A percentile compares a stretch with the other conserved stretches of the same genome.
Evolutionary conservation across 2,113 vertebrate species (phyloP).

Genomic region (Hiodon tergisus): DNA sequence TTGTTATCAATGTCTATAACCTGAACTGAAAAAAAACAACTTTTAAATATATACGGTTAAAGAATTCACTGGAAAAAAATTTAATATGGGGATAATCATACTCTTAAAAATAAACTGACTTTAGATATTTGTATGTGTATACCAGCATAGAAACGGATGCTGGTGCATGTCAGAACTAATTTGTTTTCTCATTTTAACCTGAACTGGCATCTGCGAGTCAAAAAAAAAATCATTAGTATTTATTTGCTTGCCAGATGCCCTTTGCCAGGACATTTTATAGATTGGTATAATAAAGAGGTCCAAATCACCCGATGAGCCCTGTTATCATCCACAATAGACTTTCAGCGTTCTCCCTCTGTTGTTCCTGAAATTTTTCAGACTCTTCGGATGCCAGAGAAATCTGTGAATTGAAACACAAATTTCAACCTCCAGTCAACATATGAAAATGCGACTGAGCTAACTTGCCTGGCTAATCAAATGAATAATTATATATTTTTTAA

Average conservation of each 20-base stretch:
- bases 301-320: neutral
- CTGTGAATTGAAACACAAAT: conserved; percentile 14
- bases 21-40: too few species aligned
- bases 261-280: neutral
- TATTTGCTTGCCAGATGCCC: neutral
- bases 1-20: neutral
- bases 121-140: neutral
- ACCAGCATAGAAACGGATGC: neutral
- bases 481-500: conserved; percentile 67
- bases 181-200: conserved; percentile 9
- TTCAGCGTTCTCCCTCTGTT: neutral
- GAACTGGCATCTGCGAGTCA: neutral
- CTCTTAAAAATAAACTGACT: neutral
- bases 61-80: too few species aligned
- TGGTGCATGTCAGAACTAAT: conserved; percentile 7
- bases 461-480: conserved; percentile 62
- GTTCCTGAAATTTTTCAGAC: conserved; percentile 8
- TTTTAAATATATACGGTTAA: too few species aligned
- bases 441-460: conserved; percentile 47
- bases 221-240: conserved; percentile 15
- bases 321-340: neutral
- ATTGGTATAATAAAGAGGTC: conserved; percentile 5
- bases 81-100: too few species aligned
- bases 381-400: conserved; percentile 8
- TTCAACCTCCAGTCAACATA: conserved; percentile 18